Conservation (phyloP, 1,140 invertebrate species). For the Pseudomyrmex concolor region DNA sequence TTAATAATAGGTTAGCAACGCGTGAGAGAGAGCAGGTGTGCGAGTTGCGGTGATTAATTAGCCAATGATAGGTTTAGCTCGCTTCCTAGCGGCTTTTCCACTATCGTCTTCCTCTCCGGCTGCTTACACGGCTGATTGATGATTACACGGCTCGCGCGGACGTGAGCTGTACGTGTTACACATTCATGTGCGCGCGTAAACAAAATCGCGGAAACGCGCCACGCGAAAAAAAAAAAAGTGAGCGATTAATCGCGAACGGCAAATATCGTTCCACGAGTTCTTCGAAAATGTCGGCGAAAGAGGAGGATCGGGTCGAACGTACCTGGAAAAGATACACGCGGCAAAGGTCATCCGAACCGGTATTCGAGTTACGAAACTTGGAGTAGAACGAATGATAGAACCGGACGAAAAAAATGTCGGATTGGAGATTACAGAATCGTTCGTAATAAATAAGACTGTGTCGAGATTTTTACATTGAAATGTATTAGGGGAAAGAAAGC, state of each 20-base stretch:
- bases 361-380: constrained; percentile 47
- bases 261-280: constrained; percentile 52
- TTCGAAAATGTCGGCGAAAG: not conserved
- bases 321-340: not conserved
- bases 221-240: not conserved
- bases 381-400: constrained; percentile 12
- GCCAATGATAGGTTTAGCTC: constrained; percentile 70
- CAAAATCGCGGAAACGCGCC: constrained; percentile 16
- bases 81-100: constrained; percentile 31
- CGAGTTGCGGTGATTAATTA: constrained; percentile 74
- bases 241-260: constrained; percentile 28
- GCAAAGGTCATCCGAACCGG: constrained; percentile 21
- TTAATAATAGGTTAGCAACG: constrained; percentile 74
- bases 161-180: not conserved
- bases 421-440: not conserved
- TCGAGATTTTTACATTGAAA: not conserved
- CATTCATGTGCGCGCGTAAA: not conserved
- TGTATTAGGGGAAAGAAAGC: not conserved
- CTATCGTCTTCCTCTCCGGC: not conserved
- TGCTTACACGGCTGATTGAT: constrained; percentile 42
- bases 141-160: constrained; percentile 29
- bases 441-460: not conserved
- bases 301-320: constrained; percentile 9
- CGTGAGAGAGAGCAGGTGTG: constrained; percentile 69
- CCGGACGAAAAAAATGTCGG: not conserved